Evolutionary conservation across 2,888 invertebrate species (phyloP), one percentile per base, ranked within the genome.

Genomic region (Habroteleia sp.): DNA sequence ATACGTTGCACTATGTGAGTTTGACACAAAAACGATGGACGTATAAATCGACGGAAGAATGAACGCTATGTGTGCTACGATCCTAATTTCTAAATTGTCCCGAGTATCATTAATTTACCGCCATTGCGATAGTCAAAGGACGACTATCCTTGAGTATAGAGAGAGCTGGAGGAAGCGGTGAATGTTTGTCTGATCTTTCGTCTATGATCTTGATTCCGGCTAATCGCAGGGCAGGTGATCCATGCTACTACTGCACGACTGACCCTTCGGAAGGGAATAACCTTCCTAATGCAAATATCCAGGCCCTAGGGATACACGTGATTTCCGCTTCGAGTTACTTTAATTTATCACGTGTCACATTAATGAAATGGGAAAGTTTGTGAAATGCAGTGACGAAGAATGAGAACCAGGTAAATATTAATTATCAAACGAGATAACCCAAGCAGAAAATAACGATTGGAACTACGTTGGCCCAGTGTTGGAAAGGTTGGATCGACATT

Each of bases 221-320:
- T 87, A 87, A 87, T 86, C 86, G 81, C 81, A 80, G 85, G 86
- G 84, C 86, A 86, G 86, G 85, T 86, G 85, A 85, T 84, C 84
- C 76, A 37, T 62, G 74, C 33, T 65, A 58, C 73, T 50, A 58
- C 76, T 74, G 77, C 58, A 81, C 76, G 66, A 84, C 81, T 86
- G 86, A 86, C 85, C 86, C 80, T 77, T 74, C 39, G 14, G 13
- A 46, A 62, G 48, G 68, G 65, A 75, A 68, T 78, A 71, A 54
- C 50, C 65, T 74, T 80, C 79, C 81, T 79, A 83, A 83, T 83
- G 83, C 84, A 83, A 83, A 84, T 83, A 74, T 63, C n/a, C n/a
- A n/a, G n/a, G n/a, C n/a, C n/a, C 58, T 58, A 27, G 76, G 77
- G 72, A 68, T 54, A 52, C 65, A 10, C 11, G 29, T 4, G 17